Conservation (phyloP, 2,113 vertebrate species). For the Suncus etruscus region DNA sequence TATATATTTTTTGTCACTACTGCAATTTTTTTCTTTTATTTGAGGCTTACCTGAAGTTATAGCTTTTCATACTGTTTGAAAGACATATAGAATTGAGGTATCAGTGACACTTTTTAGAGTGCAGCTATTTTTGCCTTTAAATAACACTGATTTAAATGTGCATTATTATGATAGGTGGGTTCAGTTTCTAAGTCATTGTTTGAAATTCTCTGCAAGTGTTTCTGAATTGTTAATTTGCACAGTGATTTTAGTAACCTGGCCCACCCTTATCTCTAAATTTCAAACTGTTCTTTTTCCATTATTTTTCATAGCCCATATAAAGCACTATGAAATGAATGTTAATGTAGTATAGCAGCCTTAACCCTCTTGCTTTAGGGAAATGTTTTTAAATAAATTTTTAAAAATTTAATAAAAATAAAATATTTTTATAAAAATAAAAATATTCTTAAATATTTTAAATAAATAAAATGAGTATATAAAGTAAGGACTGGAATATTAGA, state of each 20-base stretch:
- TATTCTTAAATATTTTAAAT: not conserved
- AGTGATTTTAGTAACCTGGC: conserved; percentile 13
- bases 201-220: conserved; percentile 40
- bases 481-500: not conserved
- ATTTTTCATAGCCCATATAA: not conserved
- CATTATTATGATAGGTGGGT: conserved; percentile 26
- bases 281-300: conserved; percentile 15
- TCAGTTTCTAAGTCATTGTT: conserved; percentile 54
- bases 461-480: not conserved
- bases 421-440: conserved; percentile 41
- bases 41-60: conserved; percentile 2
- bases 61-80: conserved; percentile 51
- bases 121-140: conserved; percentile 56
- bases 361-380: conserved; percentile 4
- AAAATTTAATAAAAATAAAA: not conserved
- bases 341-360: not conserved
- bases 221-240: conserved; percentile 39
- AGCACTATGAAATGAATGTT: not conserved
- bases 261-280: not conserved
- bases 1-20: not conserved
- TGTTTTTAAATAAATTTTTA: not conserved
- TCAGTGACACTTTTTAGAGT: conserved; percentile 57
- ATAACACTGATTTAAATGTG: conserved; percentile 53
- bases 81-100: conserved; percentile 46
- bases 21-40: conserved; percentile 48